Evolutionary conservation across 2,797 vertebrate species (phyloP).

Genomic region (Eptatretus atami): DNA sequence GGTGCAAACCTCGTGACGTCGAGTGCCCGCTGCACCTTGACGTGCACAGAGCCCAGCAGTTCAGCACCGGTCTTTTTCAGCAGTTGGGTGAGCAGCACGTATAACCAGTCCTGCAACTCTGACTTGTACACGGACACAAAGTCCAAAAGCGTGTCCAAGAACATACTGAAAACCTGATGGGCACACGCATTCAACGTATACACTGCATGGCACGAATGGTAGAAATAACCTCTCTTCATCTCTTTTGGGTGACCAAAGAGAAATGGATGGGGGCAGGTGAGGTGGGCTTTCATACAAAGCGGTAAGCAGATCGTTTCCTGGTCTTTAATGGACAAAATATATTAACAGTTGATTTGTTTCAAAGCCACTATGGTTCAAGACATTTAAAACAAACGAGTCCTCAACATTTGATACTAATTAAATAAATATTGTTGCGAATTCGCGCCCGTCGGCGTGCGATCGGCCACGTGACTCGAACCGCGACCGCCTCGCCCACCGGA

Average conservation of each 20-base stretch:
- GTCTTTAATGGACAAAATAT: too few species aligned
- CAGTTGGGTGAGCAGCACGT: slow-evolving; percentile 61
- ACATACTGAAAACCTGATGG: slow-evolving; percentile 87
- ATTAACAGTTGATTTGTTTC: too few species aligned
- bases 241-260: slow-evolving; percentile 9
- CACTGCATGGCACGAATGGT: slow-evolving; percentile 7
- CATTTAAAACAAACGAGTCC: too few species aligned
- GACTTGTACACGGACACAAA: slow-evolving; percentile 76
- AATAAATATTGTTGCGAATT: too few species aligned
- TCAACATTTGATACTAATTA: too few species aligned
- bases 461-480: too few species aligned
- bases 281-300: slow-evolving; percentile 11
- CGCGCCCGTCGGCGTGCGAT: too few species aligned
- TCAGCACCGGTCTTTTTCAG: slow-evolving; percentile 96
- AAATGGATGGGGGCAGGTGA: slow-evolving; percentile 14
- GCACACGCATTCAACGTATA: slow-evolving; percentile 11
- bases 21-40: slow-evolving; percentile 80
- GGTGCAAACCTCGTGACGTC: slow-evolving; percentile 44
- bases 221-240: neutral
- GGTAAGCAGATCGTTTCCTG: too few species aligned
- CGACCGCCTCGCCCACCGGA: too few species aligned
- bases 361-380: too few species aligned
- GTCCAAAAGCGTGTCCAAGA: slow-evolving; percentile 83
- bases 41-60: slow-evolving; percentile 75
- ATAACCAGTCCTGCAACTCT: slow-evolving; percentile 80